phyloP scores from a whole-genome alignment of 1,140 invertebrate genomes.

The Drosophila ogumai region DNA sequence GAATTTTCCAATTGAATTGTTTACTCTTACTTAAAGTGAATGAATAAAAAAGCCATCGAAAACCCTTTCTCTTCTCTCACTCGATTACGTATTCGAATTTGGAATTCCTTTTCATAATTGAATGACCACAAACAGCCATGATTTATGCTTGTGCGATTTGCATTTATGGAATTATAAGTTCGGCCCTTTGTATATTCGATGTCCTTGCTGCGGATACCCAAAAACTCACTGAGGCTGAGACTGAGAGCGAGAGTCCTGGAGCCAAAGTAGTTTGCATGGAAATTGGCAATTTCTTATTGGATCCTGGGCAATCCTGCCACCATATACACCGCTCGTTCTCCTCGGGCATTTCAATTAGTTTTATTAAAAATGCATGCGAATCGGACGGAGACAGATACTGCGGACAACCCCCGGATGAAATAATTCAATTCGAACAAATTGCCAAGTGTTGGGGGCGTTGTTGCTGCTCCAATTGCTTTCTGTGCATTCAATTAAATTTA shows the following conservation, averaged over 20 bases:
- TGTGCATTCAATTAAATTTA: slow-evolving; percentile 68
- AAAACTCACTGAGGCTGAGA: slow-evolving; percentile 9
- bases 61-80: slow-evolving; percentile 14
- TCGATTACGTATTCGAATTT: slow-evolving; percentile 52
- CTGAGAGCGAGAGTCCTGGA: slow-evolving; percentile 29
- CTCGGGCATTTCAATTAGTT: slow-evolving; percentile 70
- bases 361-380: slow-evolving; percentile 73
- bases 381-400: slow-evolving; percentile 26
- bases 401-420: slow-evolving; percentile 25
- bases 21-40: not conserved
- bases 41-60: slow-evolving; percentile 19
- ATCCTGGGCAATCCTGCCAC: slow-evolving; percentile 1
- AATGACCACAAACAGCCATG: slow-evolving; percentile 53
- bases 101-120: slow-evolving; percentile 56
- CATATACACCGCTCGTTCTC: not conserved
- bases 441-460: slow-evolving; percentile 40
- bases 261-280: slow-evolving; percentile 56
- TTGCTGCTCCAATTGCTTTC: slow-evolving; percentile 31
- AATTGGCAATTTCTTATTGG: slow-evolving; percentile 54
- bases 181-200: slow-evolving; percentile 15
- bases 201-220: slow-evolving; percentile 18
- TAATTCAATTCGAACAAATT: slow-evolving; percentile 57
- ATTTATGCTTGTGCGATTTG: slow-evolving; percentile 53
- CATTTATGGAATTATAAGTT: slow-evolving; percentile 47
- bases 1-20: slow-evolving; percentile 24